A percentile compares a stretch with the other conserved stretches of the same genome.
These are phyloP conservation scores for Erpobdella octoculata DNA, from an alignment of 2,888 invertebrate species.

Conservation along the genomic window DNA sequence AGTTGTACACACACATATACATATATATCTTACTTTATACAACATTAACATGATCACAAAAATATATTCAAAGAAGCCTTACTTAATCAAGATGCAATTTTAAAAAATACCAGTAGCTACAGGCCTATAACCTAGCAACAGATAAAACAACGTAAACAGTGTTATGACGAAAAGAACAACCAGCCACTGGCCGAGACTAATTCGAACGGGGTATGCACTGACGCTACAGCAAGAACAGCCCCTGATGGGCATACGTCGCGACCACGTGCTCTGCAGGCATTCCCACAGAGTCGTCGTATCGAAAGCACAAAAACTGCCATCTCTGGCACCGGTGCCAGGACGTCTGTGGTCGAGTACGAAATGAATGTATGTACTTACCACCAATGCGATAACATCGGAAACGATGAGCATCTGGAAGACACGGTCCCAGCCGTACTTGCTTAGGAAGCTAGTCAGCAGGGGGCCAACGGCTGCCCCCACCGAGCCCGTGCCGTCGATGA, in stretches of 20 bases:
- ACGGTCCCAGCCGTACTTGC: constrained; percentile 66
- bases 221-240: background rate
- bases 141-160: background rate
- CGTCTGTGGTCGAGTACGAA: constrained; percentile 1
- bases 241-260: background rate
- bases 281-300: background rate
- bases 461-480: constrained; percentile 81
- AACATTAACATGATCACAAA: background rate
- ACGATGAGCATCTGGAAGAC: constrained; percentile 84
- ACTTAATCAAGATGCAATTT: background rate
- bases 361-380: constrained; percentile 43
- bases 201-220: background rate
- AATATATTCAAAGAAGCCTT: background rate
- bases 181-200: background rate
- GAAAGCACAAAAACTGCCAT: too few relatives aligned
- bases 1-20: background rate
- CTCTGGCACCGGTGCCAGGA: too few relatives aligned
- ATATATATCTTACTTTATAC: constrained; percentile 17
- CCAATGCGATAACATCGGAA: constrained; percentile 69
- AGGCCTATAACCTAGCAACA: background rate
- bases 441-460: constrained; percentile 66
- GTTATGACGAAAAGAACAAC: background rate
- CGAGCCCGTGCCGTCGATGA: constrained; percentile 91
- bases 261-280: background rate
- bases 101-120: background rate